Evolutionary conservation across 2,888 invertebrate genomes (phyloP).

Genomic region (Copidosoma aretas): DNA sequence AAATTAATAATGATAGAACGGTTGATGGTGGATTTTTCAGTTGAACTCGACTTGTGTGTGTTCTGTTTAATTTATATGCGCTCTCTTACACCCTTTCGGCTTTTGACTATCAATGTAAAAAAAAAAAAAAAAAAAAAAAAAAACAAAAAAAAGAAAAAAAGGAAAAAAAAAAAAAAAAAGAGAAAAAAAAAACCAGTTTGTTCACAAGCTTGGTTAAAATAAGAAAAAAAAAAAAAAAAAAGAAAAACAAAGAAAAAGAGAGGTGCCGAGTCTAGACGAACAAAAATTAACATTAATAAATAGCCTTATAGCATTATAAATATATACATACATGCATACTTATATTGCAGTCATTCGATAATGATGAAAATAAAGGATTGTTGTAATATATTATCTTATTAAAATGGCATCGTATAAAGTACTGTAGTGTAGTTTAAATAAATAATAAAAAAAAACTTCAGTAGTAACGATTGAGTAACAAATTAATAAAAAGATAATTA

Average conservation of each 20-base stretch:
- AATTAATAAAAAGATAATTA: conserved; percentile 27
- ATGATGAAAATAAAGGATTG: conserved; percentile 17
- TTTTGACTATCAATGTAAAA: conserved; percentile 35
- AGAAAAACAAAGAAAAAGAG: not conserved
- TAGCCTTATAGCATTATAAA: conserved; percentile 39
- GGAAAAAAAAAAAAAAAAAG: no score
- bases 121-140: conserved; percentile 22
- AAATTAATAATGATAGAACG: no score
- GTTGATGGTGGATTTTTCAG: no score
- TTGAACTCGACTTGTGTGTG: no score
- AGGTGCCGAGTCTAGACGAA: conserved; percentile 22
- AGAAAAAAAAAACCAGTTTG: no score
- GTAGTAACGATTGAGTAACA: conserved; percentile 25
- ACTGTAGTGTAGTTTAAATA: conserved; percentile 36
- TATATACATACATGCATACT: conserved; percentile 33
- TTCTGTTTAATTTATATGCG: not conserved
- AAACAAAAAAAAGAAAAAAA: conserved; percentile 14
- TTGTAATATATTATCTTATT: conserved; percentile 42
- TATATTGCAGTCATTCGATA: conserved; percentile 38
- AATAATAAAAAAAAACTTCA: conserved; percentile 25
- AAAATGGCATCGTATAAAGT: conserved; percentile 36
- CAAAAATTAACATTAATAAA: conserved; percentile 35
- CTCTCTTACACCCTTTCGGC: conserved; percentile 33
- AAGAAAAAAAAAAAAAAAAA: conserved; percentile 2
- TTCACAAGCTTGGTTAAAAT: conserved; percentile 21